Percentiles rank a stretch among this genome's conserved stretches.
These are phyloP conservation scores for Plagodis pulveraria DNA, from an alignment of 2,888 invertebrate species.

Conservation along the genomic window DNA sequence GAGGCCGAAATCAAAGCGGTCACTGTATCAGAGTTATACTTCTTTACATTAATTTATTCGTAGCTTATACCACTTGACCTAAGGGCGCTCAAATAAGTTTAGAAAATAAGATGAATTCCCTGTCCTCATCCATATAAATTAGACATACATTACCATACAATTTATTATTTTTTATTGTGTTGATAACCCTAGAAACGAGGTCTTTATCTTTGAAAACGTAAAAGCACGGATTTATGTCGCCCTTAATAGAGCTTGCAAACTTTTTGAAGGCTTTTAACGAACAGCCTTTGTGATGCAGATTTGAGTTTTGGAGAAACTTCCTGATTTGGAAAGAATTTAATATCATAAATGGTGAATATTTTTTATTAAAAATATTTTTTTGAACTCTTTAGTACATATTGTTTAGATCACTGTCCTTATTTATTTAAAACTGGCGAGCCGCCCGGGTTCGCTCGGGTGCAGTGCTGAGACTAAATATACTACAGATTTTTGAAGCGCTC, in stretches of 20 bases:
- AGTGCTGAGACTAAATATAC: too few relatives aligned
- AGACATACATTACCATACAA: neutral
- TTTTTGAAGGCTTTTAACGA: constrained; percentile 25
- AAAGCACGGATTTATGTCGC: constrained; percentile 28
- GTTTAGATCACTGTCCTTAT: too few relatives aligned
- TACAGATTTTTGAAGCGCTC: too few relatives aligned
- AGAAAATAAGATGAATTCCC: neutral
- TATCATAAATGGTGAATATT: neutral
- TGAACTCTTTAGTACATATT: too few relatives aligned
- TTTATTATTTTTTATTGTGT: neutral
- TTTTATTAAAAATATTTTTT: too few relatives aligned
- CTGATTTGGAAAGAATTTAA: constrained; percentile 11
- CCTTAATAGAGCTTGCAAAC: constrained; percentile 28
- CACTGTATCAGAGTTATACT: too few relatives aligned
- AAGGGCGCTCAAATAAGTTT: too few relatives aligned
- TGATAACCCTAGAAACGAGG: constrained; percentile 14
- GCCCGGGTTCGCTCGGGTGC: too few relatives aligned
- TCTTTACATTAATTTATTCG: too few relatives aligned
- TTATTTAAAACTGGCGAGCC: too few relatives aligned
- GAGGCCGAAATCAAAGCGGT: too few relatives aligned
- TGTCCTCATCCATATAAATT: neutral
- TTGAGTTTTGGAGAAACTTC: constrained; percentile 26
- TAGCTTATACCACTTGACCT: too few relatives aligned
- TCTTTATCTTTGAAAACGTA: constrained; percentile 17
- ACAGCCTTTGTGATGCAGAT: constrained; percentile 34